phyloP scores from a whole-genome alignment of 2,888 invertebrate species.

The Cactoblastis cactorum region DNA sequence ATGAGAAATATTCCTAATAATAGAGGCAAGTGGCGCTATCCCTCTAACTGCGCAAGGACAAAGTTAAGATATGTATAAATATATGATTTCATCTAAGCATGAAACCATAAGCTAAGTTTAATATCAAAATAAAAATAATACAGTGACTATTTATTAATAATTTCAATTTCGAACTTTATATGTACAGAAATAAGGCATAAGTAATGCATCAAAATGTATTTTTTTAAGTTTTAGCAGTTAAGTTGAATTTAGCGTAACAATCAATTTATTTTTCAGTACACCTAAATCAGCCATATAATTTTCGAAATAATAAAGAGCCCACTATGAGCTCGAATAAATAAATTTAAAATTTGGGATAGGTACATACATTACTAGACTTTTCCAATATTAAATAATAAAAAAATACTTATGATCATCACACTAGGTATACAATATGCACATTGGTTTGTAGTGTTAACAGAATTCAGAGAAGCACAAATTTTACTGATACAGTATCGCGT shows the following conservation, averaged over 20 bases:
- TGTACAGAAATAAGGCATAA: conserved; percentile 12
- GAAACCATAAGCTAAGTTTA: conserved; percentile 12
- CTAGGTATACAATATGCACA: conserved; percentile 22
- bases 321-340: conserved; percentile 19
- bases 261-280: neutral
- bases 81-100: conserved; percentile 10
- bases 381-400: conserved; percentile 28
- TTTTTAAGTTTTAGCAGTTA: neutral
- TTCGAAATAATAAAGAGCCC: conserved; percentile 10
- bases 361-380: conserved; percentile 30
- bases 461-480: too few relatives aligned
- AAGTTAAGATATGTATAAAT: conserved; percentile 12
- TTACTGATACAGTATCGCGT: neutral
- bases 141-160: conserved; percentile 15
- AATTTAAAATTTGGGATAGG: conserved; percentile 25
- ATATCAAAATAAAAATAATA: conserved; percentile 11
- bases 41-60: conserved; percentile 5
- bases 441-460: conserved; percentile 19
- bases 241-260: neutral
- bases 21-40: conserved; percentile 9
- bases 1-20: conserved; percentile 1
- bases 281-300: conserved; percentile 14
- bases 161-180: conserved; percentile 12
- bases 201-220: neutral
- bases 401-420: conserved; percentile 24